Evolutionary conservation across 30 jellyfish, hydroid and myxozoan species (phyloP), one percentile per base, ranked within the genome.

Genomic region (Mastigias papua): DNA sequence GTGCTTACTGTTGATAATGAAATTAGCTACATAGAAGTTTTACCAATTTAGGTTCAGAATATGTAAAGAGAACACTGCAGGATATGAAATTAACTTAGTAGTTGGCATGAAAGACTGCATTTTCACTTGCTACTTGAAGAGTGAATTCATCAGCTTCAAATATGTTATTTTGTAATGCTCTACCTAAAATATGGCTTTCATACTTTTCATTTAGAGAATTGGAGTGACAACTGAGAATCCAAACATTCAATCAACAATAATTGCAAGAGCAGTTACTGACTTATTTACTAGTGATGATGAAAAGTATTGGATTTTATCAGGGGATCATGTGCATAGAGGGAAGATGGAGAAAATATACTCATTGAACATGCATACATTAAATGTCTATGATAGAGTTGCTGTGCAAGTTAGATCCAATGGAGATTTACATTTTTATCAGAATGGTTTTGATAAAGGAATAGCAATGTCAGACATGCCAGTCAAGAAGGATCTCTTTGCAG

Each of bases 221-320:
- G 97, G 97, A 23, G 91, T 90, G 32, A 90, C 97, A 71, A 90
- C 97, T 30, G 91, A 80, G 30, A 81, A 82, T 35, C 97, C 97
- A 61, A 82, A 90, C 51, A 13, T 34, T 6, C 51, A 57, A 16
- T 61, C 64, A 50, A 50, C 78, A 27, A 75, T 29, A 32, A 90
- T 79, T 31, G 90, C 89, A 9, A 86, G 97, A 63, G 97, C 97
- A 10, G 88, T 90, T 3, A 90, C 97, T 0, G 97, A 90, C 58
- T 69, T 90, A 5, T 81, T 90, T 66, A 76, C 93, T 21, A 66
- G 76, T 31, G 94, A 80, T 49, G 84, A 74, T 66, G 89, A 67
- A 10, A 82, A 81, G 22, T 82, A 79, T 68, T 90, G 97, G 97
- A 83, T 90, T 10, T 42, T 84, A 49, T 90, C 97, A 30, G 97